Percentiles rank a stretch among this genome's conserved stretches.
These are phyloP conservation scores for Hylaeus volcanicus DNA, from an alignment of 1,140 invertebrate genomes.

Conservation along the genomic window DNA sequence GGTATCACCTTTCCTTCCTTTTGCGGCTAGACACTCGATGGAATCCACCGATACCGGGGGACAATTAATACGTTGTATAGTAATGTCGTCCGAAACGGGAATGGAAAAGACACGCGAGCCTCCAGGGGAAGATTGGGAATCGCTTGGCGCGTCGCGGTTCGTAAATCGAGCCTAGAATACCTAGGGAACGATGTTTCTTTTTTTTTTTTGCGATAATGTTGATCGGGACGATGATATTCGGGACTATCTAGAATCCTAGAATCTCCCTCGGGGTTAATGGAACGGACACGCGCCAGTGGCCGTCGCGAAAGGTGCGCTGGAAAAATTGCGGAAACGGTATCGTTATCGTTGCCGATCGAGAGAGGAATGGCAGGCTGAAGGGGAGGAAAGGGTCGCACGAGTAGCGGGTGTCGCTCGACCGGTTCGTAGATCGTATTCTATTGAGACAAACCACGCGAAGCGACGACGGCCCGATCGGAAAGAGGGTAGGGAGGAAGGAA, in stretches of 20 bases:
- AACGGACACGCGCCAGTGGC: too few species aligned
- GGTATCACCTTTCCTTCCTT: conserved; percentile 7
- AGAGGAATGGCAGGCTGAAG: background rate
- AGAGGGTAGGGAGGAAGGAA: conserved; percentile 12
- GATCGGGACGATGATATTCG: too few species aligned
- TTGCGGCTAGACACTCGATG: background rate
- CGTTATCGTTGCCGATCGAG: background rate
- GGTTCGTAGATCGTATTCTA: conserved; percentile 45
- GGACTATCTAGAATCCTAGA: too few species aligned
- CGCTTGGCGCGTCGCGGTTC: background rate
- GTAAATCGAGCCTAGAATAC: too few species aligned
- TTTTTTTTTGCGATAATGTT: too few species aligned
- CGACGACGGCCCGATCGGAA: conserved; percentile 13
- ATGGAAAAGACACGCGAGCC: background rate
- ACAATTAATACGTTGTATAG: conserved; percentile 33
- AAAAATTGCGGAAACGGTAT: conserved; percentile 6
- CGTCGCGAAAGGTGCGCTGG: background rate
- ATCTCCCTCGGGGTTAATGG: too few species aligned
- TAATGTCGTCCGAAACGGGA: too few species aligned
- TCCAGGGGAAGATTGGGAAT: too few species aligned
- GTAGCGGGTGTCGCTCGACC: conserved; percentile 34
- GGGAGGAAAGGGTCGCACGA: background rate
- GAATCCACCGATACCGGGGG: background rate
- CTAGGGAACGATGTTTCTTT: too few species aligned
- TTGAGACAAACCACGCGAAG: conserved; percentile 43